These are phyloP conservation scores for Setipinna tenuifilis DNA, from an alignment of 2,797 vertebrate species.

Conservation along the genomic window DNA sequence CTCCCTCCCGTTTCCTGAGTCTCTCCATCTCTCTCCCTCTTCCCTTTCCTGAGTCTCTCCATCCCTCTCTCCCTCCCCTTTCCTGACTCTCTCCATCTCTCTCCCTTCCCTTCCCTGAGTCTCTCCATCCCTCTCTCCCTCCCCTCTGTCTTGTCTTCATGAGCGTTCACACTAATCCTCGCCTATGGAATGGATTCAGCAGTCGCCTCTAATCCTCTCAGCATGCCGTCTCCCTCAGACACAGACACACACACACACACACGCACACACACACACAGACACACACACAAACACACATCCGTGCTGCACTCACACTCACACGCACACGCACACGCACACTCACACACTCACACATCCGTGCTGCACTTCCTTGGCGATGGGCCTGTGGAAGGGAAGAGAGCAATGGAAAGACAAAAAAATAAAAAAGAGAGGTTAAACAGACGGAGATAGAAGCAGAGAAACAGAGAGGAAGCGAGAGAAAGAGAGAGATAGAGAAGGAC, in stretches of 20 bases:
- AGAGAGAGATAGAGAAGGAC: neutral
- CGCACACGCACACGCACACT: neutral
- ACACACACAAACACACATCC: neutral
- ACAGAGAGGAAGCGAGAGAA: neutral
- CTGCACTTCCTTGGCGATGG: neutral
- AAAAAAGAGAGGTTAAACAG: neutral
- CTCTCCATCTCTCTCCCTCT: neutral
- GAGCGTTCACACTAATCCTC: conserved; percentile 37
- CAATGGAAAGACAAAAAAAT: neutral
- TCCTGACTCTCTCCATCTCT: neutral
- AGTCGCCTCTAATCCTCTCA: conserved; percentile 37
- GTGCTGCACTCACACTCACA: too few relatives aligned
- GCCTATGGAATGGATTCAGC: conserved; percentile 27
- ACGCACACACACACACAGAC: neutral
- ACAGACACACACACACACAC: neutral
- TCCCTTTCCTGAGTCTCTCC: neutral
- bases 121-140: neutral
- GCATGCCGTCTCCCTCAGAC: neutral
- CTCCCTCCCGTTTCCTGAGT: neutral
- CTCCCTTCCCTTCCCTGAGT: neutral
- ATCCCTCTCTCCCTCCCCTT: neutral
- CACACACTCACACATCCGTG: neutral
- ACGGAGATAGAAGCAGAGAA: neutral
- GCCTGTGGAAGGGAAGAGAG: neutral
- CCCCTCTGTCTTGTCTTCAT: neutral